Evolutionary conservation across 2,888 invertebrate species (phyloP), one percentile per base, ranked within the genome.

Genomic region (Leptinotarsa peninsularis): DNA sequence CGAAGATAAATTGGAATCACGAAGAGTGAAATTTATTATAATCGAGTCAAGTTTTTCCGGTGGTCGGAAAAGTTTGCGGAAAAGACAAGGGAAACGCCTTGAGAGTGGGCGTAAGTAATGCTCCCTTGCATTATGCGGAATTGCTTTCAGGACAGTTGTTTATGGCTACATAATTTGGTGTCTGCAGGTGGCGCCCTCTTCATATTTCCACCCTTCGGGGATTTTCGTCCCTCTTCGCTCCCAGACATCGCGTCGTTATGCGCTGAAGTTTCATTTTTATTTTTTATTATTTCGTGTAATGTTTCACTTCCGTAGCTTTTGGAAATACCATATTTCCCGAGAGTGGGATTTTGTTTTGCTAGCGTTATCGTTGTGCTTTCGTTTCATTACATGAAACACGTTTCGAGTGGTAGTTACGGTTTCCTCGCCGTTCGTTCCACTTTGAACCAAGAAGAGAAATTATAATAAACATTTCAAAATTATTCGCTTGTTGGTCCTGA

Each of bases 101-200:
- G 67, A 73, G 68, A 49, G 73, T 68, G 68, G 73, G 56, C 60
- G 60, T 60, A 68, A 73, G 67, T 73, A 73, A 73, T 68, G 73
- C 67, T 27, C 68, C 68, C 60, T 67, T 18, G 60, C 67, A 73
- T 73, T 68, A 73, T 68, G 67, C 33, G 67, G 63, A 27, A 67
- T 67, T 68, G 49, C 60, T 67, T 67, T 67, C 60, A 60, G 43
- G 73, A 67, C 60, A 58, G 68, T 67, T 73, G 73, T 73, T 73
- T 73, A 73, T 67, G 67, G 73, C 58, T 63, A 5, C 63, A 63
- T 63, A 63, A 63, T 63, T 63, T 33, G 63, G 63, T 63, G 27
- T 27, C 63, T 63, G 63, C 63, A 63, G 63, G 63, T 63, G 63
- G 63, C 63, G 63, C 33, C 63, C 63, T 33, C 33, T 63, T 33